These are phyloP conservation scores for Brachionus rotundiformis DNA, from an alignment of 1,140 invertebrate genomes.

Conservation along the genomic window DNA sequence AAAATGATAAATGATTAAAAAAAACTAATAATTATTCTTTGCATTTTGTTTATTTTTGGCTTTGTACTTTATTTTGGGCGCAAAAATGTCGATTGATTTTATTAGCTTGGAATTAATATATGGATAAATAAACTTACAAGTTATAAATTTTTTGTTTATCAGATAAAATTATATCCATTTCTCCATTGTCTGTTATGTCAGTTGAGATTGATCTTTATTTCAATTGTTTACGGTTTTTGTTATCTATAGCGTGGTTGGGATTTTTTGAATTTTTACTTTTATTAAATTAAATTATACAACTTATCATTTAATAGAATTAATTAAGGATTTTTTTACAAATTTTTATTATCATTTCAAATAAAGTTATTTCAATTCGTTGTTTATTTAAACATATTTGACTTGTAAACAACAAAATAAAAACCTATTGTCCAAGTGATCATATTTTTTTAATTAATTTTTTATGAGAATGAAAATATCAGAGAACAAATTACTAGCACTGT, in stretches of 20 bases:
- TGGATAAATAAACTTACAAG: constrained; percentile 47
- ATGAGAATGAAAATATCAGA: background rate
- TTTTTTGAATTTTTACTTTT: background rate
- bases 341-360: no score
- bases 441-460: background rate
- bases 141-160: constrained; percentile 27
- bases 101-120: constrained; percentile 18
- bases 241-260: constrained; percentile 15
- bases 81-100: background rate
- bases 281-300: background rate
- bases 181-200: constrained; percentile 32
- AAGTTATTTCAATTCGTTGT: background rate
- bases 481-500: background rate
- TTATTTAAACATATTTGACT: background rate
- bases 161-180: constrained; percentile 4
- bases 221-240: constrained; percentile 14
- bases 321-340: background rate
- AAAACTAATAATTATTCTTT: no score
- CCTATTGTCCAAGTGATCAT: background rate
- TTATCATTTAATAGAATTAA: background rate
- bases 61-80: background rate
- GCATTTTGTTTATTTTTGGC: no score
- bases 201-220: constrained; percentile 32
- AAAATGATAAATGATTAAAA: background rate
- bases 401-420: background rate